Percentiles rank a stretch among this genome's conserved stretches.
Evolutionary conservation across 2,797 vertebrate genomes (phyloP).

Genomic region (Sus cebifrons): DNA sequence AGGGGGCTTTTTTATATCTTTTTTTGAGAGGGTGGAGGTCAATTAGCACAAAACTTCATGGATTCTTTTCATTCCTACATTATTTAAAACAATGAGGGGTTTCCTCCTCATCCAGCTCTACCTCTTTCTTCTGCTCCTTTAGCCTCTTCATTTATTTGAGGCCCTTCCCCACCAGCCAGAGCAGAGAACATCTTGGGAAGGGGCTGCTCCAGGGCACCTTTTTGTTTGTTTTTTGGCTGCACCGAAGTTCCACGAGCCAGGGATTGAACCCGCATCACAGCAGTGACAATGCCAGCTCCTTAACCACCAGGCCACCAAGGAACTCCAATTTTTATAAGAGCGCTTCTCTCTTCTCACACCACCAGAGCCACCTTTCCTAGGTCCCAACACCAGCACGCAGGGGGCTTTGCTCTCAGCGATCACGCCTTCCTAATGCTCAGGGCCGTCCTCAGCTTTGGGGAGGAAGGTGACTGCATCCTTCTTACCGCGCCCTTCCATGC

Average conservation of each 20-base stretch:
- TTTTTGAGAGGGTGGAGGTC: accelerated
- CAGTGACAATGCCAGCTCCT: too few species aligned
- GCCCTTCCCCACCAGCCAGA: neutral
- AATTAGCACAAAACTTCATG: neutral
- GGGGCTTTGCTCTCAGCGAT: neutral
- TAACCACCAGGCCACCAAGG: too few species aligned
- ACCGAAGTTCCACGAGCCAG: neutral
- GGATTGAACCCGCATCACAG: neutral
- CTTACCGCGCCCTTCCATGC: neutral
- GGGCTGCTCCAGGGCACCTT: too few species aligned
- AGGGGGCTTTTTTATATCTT: neutral
- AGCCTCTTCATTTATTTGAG: neutral
- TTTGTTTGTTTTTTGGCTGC: too few species aligned
- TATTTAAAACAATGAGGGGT: neutral
- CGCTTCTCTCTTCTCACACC: neutral
- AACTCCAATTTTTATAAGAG: neutral
- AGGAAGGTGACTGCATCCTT: neutral
- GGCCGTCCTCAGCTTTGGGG: too few species aligned
- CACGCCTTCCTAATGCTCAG: neutral
- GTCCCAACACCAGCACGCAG: neutral
- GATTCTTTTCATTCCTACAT: neutral
- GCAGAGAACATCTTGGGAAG: too few species aligned
- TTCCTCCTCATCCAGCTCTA: neutral
- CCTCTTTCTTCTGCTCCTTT: neutral
- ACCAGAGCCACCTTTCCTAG: neutral